A percentile compares a stretch with the other conserved stretches of the same genome.
Evolutionary conservation across 2,797 vertebrate genomes (phyloP).

Genomic region (Euthynnus affinis): DNA sequence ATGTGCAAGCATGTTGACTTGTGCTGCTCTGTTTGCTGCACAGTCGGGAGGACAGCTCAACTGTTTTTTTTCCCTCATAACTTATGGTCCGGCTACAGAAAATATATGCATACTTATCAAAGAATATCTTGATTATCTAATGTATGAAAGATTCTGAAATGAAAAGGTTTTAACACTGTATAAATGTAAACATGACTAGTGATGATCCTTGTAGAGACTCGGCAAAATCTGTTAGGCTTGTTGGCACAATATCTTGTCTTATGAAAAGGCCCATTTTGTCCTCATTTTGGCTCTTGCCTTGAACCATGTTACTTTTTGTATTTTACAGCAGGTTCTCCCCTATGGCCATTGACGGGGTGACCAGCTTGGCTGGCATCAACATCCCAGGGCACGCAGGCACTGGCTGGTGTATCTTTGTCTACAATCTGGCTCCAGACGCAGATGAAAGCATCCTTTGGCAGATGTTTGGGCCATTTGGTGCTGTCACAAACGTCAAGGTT

Average conservation of each 20-base stretch:
- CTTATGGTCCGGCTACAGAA: not conserved
- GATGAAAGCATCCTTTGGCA: constrained; percentile 99
- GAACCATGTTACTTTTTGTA: constrained; percentile 55
- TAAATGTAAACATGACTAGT: not conserved
- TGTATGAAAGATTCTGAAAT: not conserved
- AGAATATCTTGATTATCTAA: not conserved
- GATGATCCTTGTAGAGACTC: constrained; percentile 37
- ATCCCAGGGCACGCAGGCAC: constrained; percentile 96
- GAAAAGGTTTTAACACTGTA: not conserved
- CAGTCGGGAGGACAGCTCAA: not conserved
- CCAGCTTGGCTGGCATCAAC: constrained; percentile 97
- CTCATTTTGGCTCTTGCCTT: constrained; percentile 42
- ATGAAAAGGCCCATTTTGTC: constrained; percentile 33
- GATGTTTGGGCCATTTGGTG: constrained; percentile 99
- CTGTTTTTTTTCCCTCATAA: not conserved
- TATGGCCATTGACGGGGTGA: constrained; percentile 98
- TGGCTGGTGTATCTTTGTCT: constrained; percentile 99
- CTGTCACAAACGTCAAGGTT: constrained; percentile 98
- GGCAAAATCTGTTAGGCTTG: constrained; percentile 49
- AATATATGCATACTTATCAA: not conserved
- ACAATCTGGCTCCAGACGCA: constrained; percentile 97
- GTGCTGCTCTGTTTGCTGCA: not conserved
- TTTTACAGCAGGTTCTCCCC: constrained; percentile 93
- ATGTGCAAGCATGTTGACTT: not conserved
- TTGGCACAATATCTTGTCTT: constrained; percentile 30